phyloP scores from a whole-genome alignment of 2,797 vertebrate species.

The Ctenopoma multispine region DNA sequence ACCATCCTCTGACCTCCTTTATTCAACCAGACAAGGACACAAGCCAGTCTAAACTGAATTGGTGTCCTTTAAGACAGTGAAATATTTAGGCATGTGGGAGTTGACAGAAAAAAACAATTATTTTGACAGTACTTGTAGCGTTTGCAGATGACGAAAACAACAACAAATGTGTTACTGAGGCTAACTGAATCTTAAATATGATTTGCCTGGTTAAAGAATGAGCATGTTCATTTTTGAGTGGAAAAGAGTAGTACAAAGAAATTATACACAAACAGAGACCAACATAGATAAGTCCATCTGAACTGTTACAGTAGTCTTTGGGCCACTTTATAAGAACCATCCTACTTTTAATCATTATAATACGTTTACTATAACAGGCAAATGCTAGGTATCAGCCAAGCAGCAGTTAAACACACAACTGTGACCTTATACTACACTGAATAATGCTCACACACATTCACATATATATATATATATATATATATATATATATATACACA shows the following conservation, averaged over 20 bases:
- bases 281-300: not conserved
- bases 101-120: constrained; percentile 23
- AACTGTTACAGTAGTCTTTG: constrained; percentile 6
- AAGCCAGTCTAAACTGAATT: constrained; percentile 3
- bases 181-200: constrained; percentile 3
- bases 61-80: constrained; percentile 3
- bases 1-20: constrained; percentile 16
- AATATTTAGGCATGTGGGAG: constrained; percentile 7
- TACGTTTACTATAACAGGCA: constrained; percentile 26
- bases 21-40: constrained; percentile 8
- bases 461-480: too few relatives aligned
- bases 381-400: constrained; percentile 37
- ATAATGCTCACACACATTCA: constrained; percentile 17
- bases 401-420: constrained; percentile 53
- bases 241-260: constrained; percentile 9
- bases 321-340: constrained; percentile 13
- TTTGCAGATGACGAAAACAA: constrained; percentile 16
- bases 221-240: not conserved
- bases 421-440: constrained; percentile 10
- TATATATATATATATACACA: too few relatives aligned
- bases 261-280: not conserved
- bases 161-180: constrained; percentile 14
- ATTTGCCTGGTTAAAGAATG: constrained; percentile 15
- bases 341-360: constrained; percentile 37
- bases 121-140: not conserved